Evolutionary conservation across 2,113 vertebrate species (phyloP).

Genomic region (Proterorhinus semilunaris): DNA sequence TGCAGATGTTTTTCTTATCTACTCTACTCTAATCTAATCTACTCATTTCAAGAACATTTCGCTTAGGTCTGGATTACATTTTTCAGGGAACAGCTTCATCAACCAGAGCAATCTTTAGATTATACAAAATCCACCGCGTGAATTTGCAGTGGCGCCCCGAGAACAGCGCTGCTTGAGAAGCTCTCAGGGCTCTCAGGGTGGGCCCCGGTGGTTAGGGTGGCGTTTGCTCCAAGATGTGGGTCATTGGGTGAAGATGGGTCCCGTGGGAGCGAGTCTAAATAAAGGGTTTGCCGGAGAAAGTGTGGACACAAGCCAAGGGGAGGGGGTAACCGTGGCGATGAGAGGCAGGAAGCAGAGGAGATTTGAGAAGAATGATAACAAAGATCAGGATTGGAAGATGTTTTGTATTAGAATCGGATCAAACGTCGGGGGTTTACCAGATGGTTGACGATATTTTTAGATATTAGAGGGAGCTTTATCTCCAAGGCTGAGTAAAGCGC

Average conservation of each 20-base stretch:
- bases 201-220: background rate
- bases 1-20: too few relatives aligned
- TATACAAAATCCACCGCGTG: too few relatives aligned
- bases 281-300: conserved; percentile 14
- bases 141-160: too few relatives aligned
- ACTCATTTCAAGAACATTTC: too few relatives aligned
- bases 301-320: background rate
- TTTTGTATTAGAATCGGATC: conserved; percentile 10
- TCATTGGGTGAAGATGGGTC: background rate
- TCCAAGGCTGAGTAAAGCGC: background rate
- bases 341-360: background rate
- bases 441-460: background rate
- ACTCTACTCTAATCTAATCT: too few relatives aligned
- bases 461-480: background rate
- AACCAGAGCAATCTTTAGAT: too few relatives aligned
- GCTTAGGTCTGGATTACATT: too few relatives aligned
- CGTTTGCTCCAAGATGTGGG: background rate
- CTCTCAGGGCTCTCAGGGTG: background rate
- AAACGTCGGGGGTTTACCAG: conserved; percentile 7
- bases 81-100: too few relatives aligned
- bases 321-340: background rate
- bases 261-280: background rate
- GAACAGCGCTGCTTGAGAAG: too few relatives aligned
- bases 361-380: conserved; percentile 24
- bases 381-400: conserved; percentile 17